Percentiles rank a stretch among this genome's conserved stretches.
Evolutionary conservation across 1,140 invertebrate genomes (phyloP).

Genomic region (Bombus fervidus): DNA sequence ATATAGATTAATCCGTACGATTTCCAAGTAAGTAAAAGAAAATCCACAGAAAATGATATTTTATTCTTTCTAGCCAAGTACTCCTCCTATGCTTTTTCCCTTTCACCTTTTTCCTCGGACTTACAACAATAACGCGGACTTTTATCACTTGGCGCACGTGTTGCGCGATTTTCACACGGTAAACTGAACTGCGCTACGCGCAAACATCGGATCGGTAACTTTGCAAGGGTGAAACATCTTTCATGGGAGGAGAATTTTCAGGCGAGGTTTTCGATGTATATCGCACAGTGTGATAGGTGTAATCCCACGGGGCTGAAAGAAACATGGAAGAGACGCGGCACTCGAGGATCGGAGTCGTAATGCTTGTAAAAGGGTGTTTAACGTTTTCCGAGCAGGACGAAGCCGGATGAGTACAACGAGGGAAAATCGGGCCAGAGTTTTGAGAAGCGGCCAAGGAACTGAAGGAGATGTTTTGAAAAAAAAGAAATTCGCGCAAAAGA

Average conservation of each 20-base stretch:
- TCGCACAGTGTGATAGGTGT: background rate
- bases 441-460: background rate
- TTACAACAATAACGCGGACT: background rate
- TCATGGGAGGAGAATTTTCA: background rate
- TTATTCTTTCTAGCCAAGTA: too few species aligned
- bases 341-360: background rate
- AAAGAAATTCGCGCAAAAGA: constrained; percentile 12
- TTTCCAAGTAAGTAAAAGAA: too few species aligned
- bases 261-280: too few species aligned
- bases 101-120: too few species aligned
- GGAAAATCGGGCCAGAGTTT: constrained; percentile 26
- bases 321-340: background rate
- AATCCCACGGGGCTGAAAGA: background rate
- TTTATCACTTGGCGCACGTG: background rate
- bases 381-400: background rate
- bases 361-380: constrained; percentile 10
- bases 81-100: too few species aligned
- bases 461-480: background rate
- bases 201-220: background rate
- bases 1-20: background rate
- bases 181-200: too few species aligned
- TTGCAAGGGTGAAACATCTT: constrained; percentile 39
- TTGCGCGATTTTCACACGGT: too few species aligned
- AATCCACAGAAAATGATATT: too few species aligned
- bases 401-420: background rate